phyloP scores from a whole-genome alignment of 2,888 invertebrate species.

The Leptarthrus brevirostris region DNA sequence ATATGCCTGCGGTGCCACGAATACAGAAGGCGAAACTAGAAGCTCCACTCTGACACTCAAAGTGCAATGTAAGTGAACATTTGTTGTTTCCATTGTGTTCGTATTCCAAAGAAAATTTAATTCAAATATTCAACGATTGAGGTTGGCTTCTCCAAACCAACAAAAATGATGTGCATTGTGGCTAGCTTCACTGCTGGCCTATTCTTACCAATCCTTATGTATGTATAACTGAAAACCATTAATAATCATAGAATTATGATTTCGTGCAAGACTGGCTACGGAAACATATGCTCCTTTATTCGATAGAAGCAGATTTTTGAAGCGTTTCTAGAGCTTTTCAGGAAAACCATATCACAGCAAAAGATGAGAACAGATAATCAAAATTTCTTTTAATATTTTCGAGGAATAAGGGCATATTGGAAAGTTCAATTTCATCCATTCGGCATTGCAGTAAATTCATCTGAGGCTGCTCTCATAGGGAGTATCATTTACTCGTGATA shows the following conservation, averaged over 20 bases:
- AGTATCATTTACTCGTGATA: no score
- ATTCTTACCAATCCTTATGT: background rate
- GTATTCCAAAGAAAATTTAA: constrained; percentile 21
- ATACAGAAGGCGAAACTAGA: constrained; percentile 82
- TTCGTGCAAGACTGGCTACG: constrained; percentile 14
- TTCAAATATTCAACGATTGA: constrained; percentile 9
- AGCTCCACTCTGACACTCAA: constrained; percentile 79
- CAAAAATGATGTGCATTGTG: constrained; percentile 24
- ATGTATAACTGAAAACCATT: constrained; percentile 7
- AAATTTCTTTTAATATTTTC: constrained; percentile 1
- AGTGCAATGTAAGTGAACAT: constrained; percentile 80
- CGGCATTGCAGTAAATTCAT: no score
- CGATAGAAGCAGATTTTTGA: background rate
- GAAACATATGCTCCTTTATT: constrained; percentile 22
- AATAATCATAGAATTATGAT: constrained; percentile 37
- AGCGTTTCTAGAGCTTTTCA: background rate
- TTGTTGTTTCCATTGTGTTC: constrained; percentile 35
- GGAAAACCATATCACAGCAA: background rate
- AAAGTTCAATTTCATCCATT: no score
- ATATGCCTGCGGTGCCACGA: constrained; percentile 84
- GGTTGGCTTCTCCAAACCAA: background rate
- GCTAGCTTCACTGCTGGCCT: background rate
- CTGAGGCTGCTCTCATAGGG: no score
- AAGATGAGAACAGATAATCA: constrained; percentile 26
- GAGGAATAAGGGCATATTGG: no score